Conservation (phyloP, 1,140 invertebrate species). For the Gerris buenoi region DNA sequence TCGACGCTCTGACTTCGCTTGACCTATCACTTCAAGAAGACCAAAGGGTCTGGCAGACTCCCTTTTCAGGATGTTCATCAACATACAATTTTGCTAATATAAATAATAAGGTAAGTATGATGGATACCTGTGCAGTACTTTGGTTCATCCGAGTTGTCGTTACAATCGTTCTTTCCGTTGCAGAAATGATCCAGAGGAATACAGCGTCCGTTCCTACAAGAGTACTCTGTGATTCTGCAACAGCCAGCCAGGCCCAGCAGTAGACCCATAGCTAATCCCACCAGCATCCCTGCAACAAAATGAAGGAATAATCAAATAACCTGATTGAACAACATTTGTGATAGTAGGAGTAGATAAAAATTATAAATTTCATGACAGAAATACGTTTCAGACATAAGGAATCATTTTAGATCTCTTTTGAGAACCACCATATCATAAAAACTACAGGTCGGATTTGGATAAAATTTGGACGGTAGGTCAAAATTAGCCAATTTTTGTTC, state of each 20-base stretch:
- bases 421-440: too few relatives aligned
- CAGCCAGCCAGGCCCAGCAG: slow-evolving; percentile 37
- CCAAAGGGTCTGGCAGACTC: neutral
- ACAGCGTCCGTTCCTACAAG: slow-evolving; percentile 61
- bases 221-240: slow-evolving; percentile 61
- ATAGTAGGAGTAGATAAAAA: too few relatives aligned
- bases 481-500: too few relatives aligned
- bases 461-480: too few relatives aligned
- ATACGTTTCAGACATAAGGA: too few relatives aligned
- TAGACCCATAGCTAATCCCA: slow-evolving; percentile 17
- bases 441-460: too few relatives aligned
- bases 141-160: slow-evolving; percentile 69
- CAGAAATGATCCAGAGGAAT: slow-evolving; percentile 71
- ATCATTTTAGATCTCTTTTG: too few relatives aligned
- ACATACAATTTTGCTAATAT: neutral
- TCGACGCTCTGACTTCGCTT: too few relatives aligned
- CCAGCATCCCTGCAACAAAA: slow-evolving; percentile 12
- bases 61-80: neutral
- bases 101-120: too few relatives aligned
- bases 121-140: slow-evolving; percentile 61
- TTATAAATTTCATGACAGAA: too few relatives aligned
- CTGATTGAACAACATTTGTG: too few relatives aligned
- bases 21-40: neutral
- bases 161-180: slow-evolving; percentile 66
- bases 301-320: too few relatives aligned